Conservation (phyloP, 2,113 vertebrate species). For the Upupa epops region DNA sequence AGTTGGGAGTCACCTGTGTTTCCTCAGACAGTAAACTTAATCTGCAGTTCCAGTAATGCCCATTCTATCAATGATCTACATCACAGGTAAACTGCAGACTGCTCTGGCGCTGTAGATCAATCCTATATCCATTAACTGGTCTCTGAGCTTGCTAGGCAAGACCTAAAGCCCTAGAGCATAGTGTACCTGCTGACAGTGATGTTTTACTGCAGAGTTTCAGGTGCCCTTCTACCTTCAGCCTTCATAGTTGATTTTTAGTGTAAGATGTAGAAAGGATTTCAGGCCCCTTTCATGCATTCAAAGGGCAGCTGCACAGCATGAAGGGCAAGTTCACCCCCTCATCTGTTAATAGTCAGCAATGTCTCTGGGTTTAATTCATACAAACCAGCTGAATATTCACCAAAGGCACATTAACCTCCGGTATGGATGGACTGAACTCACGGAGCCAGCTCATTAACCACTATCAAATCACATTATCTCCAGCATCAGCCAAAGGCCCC, state of each 20-base stretch:
- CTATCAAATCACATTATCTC: neutral
- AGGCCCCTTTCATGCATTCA: neutral
- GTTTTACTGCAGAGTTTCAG: neutral
- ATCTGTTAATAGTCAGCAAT: neutral
- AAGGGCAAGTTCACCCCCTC: neutral
- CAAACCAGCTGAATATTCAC: neutral
- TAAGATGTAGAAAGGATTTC: neutral
- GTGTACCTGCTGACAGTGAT: neutral
- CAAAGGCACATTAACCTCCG: neutral
- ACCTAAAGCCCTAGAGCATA: neutral
- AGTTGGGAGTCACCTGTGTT: accelerated
- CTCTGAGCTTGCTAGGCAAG: neutral
- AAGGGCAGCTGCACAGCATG: neutral
- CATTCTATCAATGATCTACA: neutral
- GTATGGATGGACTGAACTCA: neutral
- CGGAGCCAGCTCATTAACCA: neutral
- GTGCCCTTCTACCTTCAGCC: neutral
- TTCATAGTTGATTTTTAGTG: neutral
- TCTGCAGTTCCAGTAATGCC: neutral
- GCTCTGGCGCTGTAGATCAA: neutral
- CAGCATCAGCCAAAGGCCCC: neutral
- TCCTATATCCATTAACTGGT: neutral
- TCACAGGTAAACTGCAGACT: neutral
- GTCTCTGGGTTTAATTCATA: neutral
- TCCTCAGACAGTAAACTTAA: neutral